Base-by-base conservation (phyloP, 2,797 vertebrate species). In the Bradypodion ventrale region DNA sequence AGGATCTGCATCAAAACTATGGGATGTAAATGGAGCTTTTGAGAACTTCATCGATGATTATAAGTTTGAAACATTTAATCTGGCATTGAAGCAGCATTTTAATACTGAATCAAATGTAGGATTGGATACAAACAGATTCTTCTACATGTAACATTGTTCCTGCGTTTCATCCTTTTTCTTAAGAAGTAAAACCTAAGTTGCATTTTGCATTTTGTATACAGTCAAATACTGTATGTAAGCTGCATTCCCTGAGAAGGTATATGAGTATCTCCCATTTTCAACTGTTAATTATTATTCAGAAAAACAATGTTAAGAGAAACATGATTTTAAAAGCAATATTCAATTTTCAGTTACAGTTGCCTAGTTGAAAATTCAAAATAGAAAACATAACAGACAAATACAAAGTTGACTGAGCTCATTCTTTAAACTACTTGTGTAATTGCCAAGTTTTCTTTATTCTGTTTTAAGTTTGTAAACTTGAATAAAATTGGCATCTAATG, bases 401-500 rank as follows among this genome's bases (percentile, higher is more conserved):
- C n/a, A 42, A 42, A 7, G 4, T 82, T 81, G 27, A 37, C 23
- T 72, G 42, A n/a, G 74, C 5, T 44, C 32, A 9, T n/a, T 63
- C 40, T 74, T 74, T 21, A 60, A 72, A 21, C 35, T 49, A 10
- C 10, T 7, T 63, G 21, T 35, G 46, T 65, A 62, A 82, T 27
- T 49, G 23, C n/a, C 56, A 74, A 63, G 42, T 37, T 63, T n/a
- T n/a, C 12, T 82, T 76, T 76, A 76, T 19, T 62, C n/a, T 40
- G 44, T 52, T 74, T 35, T 35, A 49, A 35, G 37, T 29, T 65
- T 75, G 23, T 75, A 49, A 25, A 40, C 7, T 25, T 59, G 37
- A 83, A 76, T 68, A 83, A 75, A 76, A 76, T 75, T 10, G 23
- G 37, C 59, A 23, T 66, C 65, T 52, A 75, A 35, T 66, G 27